These are phyloP conservation scores for Barbus barbus DNA, from an alignment of 2,113 vertebrate species.

Conservation along the genomic window DNA sequence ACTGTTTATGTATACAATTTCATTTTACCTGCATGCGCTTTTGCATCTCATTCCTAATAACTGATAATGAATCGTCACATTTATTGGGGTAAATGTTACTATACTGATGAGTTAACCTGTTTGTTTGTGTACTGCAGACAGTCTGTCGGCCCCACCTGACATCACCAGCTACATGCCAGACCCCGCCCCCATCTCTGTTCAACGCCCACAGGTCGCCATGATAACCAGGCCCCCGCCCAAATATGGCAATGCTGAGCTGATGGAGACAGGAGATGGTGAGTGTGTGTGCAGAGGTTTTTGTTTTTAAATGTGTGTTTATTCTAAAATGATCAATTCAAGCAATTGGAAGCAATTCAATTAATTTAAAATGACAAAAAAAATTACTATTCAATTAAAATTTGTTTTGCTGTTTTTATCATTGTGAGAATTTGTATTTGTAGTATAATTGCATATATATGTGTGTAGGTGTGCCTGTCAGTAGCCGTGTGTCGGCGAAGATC, in stretches of 20 bases:
- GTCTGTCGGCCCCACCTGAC: constrained; percentile 95
- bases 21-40: neutral
- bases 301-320: constrained; percentile 40
- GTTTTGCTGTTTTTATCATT: constrained; percentile 36
- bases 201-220: constrained; percentile 82
- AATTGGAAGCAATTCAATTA: no score
- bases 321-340: neutral
- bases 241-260: constrained; percentile 97
- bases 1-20: constrained; percentile 15
- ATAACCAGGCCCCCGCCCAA: constrained; percentile 82
- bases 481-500: constrained; percentile 81
- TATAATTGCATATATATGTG: neutral
- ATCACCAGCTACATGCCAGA: constrained; percentile 95
- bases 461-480: constrained; percentile 95
- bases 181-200: constrained; percentile 82
- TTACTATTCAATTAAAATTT: neutral
- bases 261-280: constrained; percentile 99
- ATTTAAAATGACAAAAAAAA: neutral
- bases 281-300: constrained; percentile 26
- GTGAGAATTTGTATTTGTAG: neutral
- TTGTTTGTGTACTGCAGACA: constrained; percentile 76
- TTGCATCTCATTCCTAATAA: neutral
- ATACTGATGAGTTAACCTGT: constrained; percentile 5
- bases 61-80: neutral
- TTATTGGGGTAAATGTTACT: neutral